Evolutionary conservation across 37 sponge, comb jelly and placozoan species (phyloP), one percentile per base, ranked within the genome.

Genomic region (Bolinopsis microptera): DNA sequence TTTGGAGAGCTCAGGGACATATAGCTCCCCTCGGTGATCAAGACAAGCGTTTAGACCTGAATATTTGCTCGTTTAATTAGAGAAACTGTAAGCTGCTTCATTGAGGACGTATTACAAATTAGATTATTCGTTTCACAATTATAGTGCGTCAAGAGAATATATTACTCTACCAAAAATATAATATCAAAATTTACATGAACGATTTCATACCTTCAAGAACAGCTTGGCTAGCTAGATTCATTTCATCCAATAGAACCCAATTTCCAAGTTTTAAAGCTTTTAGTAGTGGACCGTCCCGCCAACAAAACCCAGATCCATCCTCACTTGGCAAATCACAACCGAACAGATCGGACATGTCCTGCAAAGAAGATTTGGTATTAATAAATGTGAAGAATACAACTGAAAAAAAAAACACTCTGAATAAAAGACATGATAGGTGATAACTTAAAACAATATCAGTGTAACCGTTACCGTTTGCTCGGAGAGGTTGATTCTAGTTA

Each of bases 211-310:
- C 97, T 68, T 99, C 99, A 34, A 99, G 76, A 0, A 99, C 99
- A 32, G 99, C 95, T 93, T 99, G 99, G 21, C 98, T 97, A 0
- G 99, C 99, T 16, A 99, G 92, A 68, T 99, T 99, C 95, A 99
- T 95, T 96, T 99, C 99, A 94, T 99, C 99, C 35, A 99, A 76
- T 26, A 99, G 39, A 18, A 99, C 95, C 99, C 99, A 99, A 69
- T 96, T 90, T 22, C 97, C 97, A 26, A 41, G 93, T 69, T 94
- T 97, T 67, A 99, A 82, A n/a, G 99, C 99, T 3, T 93, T 95
- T 13, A 99, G 94, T 37, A 97, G 96, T 0, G 99, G 99, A 8
- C 99, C 99, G 69, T 99, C 99, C 40, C 97, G 94, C 99, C 99
- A 99, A 0, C 92, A 93, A 93, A 99, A 99, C 39, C 95, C 93